Evolutionary conservation across 2,888 invertebrate species (phyloP), one percentile per base, ranked within the genome.

Genomic region (Perizoma affinitatum): DNA sequence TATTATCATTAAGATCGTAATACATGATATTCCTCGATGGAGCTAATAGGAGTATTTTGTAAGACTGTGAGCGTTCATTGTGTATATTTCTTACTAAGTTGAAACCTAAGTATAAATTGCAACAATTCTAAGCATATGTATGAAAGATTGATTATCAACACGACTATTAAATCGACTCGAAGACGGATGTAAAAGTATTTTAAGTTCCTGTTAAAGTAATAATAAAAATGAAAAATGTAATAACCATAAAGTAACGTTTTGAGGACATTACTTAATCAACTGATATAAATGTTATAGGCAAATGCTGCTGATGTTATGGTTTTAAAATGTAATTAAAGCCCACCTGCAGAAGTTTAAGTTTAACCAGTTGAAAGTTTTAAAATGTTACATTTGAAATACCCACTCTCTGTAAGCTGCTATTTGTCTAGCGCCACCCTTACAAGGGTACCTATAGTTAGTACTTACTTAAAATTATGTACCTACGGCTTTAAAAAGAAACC

Each of bases 201-300:
- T 65, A 63, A 59, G 65, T 67, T 67, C 58, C 54, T 65, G 60
- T 63, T 61, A 44, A 56, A 48, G 42, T 45, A 10, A 40, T 52
- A 57, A 51, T 11, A 40, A 46, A 56, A 58, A 43, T 0, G 51
- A 22, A 22, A 22, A 22, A 22, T 22, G 22, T 22, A 22, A 22
- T 22, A 22, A 22, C 3, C 3, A 22, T 22, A 22, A 2, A 22
- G 22, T 22, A 22, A 22, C 22, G 22, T 22, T 22, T 22, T n/a
- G n/a, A n/a, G n/a, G 22, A 22, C 22, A 22, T 22, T 22, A 22
- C 22, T 22, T 22, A 22, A 22, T 22, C 3, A 22, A 2, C 22
- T 22, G 22, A 22, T 22, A 22, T 22, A 22, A 22, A 22, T 22
- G 22, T 22, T 22, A 22, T 22, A 22, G 22, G 22, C 22, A 41